Conservation (phyloP, 2,888 invertebrate genomes). For the Melinaea menophilus region DNA sequence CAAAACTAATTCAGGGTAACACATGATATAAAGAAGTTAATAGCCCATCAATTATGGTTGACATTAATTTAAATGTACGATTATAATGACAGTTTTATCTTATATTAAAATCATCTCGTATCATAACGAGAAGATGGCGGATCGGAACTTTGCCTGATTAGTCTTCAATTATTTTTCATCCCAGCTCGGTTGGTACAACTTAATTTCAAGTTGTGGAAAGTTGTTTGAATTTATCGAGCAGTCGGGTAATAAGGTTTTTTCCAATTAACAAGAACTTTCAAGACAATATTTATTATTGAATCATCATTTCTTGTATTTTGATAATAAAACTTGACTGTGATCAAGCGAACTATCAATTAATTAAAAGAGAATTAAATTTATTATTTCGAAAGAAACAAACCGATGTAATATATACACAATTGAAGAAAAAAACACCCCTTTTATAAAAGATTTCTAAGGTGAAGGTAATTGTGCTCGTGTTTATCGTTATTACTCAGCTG, state of each 20-base stretch:
- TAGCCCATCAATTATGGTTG: no score
- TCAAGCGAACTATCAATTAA: background rate
- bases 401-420: background rate
- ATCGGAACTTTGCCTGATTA: constrained; percentile 26
- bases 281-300: constrained; percentile 18
- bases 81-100: background rate
- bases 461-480: background rate
- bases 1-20: no score
- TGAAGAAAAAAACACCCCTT: no score
- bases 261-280: constrained; percentile 22
- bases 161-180: constrained; percentile 27
- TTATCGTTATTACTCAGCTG: background rate
- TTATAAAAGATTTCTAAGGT: background rate
- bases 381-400: background rate
- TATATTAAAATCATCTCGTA: constrained; percentile 20
- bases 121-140: constrained; percentile 29
- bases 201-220: constrained; percentile 24
- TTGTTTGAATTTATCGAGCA: constrained; percentile 28
- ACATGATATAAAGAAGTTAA: no score
- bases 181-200: constrained; percentile 23
- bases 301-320: constrained; percentile 10
- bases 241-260: constrained; percentile 19
- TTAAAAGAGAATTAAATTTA: background rate
- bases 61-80: no score
- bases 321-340: background rate